phyloP scores from a whole-genome alignment of 2,797 vertebrate species.

The Microcaecilia unicolor region DNA sequence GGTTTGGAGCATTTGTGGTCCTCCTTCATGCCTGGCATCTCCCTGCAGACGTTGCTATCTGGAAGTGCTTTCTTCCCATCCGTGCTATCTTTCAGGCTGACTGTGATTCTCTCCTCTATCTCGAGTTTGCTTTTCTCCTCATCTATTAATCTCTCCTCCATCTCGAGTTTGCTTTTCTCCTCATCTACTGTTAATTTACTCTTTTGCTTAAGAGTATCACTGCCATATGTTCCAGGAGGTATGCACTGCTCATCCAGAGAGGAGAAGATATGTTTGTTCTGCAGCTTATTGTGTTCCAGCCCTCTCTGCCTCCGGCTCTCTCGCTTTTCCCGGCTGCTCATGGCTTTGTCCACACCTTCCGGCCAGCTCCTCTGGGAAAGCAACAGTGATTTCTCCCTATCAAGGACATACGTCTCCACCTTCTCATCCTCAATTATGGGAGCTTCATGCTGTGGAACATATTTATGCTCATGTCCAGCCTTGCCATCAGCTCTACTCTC shows the following conservation, averaged over 20 bases:
- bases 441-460: background rate
- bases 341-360: slow-evolving; percentile 30
- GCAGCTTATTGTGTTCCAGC: slow-evolving; percentile 84
- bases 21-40: background rate
- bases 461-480: no score
- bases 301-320: slow-evolving; percentile 80
- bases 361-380: slow-evolving; percentile 7
- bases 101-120: background rate
- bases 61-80: slow-evolving; percentile 1
- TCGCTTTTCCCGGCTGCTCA: slow-evolving; percentile 77
- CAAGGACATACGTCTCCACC: background rate
- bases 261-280: slow-evolving; percentile 59
- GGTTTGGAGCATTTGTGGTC: background rate
- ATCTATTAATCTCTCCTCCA: background rate
- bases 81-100: background rate
- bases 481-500: slow-evolving; percentile 12
- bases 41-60: background rate
- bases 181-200: background rate
- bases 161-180: background rate
- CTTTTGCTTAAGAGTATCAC: slow-evolving; percentile 9
- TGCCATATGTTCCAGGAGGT: no score
- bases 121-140: background rate
- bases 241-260: slow-evolving; percentile 21
- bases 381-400: background rate
- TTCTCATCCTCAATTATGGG: background rate